phyloP scores from a whole-genome alignment of 2,888 invertebrate species.

The Bibio marci region DNA sequence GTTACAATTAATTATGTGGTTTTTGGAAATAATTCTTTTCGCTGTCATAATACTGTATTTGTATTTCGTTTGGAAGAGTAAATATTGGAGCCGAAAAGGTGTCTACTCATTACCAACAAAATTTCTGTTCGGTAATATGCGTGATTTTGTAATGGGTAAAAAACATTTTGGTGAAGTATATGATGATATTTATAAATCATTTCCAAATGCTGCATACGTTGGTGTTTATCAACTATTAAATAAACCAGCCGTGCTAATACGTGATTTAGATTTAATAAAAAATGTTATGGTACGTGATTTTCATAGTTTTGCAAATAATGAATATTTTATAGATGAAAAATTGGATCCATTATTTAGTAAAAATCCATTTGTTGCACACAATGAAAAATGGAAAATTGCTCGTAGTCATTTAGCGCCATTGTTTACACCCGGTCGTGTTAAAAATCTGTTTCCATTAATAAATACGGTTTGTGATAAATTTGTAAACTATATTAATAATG shows the following conservation, averaged over 20 bases:
- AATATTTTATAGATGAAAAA: conserved; percentile 19
- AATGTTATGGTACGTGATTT: conserved; percentile 21
- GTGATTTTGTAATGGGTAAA: conserved; percentile 14
- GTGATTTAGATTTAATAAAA: conserved; percentile 21
- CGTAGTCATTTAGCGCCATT: conserved; percentile 25
- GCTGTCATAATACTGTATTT: too few species aligned
- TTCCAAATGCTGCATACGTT: conserved; percentile 16
- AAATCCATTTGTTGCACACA: conserved; percentile 25
- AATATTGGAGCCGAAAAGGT: conserved; percentile 14
- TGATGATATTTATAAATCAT: too few species aligned
- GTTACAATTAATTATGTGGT: too few species aligned
- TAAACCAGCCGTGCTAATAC: conserved; percentile 17
- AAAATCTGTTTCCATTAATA: neutral
- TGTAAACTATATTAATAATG: neutral
- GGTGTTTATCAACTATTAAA: conserved; percentile 19
- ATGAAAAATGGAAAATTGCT: conserved; percentile 24
- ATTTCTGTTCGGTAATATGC: conserved; percentile 5
- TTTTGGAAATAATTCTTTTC: too few species aligned
- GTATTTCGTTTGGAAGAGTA: conserved; percentile 4
- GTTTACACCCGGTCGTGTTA: conserved; percentile 28
- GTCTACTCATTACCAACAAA: conserved; percentile 13
- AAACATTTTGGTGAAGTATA: too few species aligned
- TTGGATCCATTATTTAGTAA: conserved; percentile 25
- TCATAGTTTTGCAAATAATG: conserved; percentile 22
- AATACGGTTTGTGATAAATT: neutral